These are phyloP conservation scores for Pemphigus obesinymphae DNA, from an alignment of 1,140 invertebrate genomes.

Conservation along the genomic window DNA sequence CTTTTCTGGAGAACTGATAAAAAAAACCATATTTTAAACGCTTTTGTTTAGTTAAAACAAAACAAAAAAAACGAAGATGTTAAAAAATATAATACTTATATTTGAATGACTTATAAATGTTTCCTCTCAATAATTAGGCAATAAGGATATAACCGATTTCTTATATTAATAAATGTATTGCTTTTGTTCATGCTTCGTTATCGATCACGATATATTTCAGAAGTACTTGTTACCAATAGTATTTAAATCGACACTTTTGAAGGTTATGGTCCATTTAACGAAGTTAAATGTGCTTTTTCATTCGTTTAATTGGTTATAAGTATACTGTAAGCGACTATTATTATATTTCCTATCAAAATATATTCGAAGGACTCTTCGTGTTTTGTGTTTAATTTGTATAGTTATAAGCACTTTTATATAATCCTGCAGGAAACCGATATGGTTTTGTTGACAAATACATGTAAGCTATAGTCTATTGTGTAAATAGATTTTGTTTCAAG, in stretches of 20 bases:
- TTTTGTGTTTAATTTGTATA: background rate
- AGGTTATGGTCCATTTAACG: background rate
- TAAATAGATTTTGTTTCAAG: conserved; percentile 11
- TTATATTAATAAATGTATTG: background rate
- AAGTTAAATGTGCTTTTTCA: background rate
- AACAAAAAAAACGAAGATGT: background rate
- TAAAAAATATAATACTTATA: too few species aligned
- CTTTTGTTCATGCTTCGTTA: background rate
- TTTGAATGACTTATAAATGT: background rate
- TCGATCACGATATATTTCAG: background rate
- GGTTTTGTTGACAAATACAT: background rate
- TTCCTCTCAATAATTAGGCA: background rate
- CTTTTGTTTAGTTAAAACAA: too few species aligned
- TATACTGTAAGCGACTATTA: too few species aligned
- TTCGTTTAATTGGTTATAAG: background rate
- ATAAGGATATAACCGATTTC: background rate
- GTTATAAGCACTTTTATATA: background rate
- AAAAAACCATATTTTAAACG: background rate
- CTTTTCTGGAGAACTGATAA: background rate
- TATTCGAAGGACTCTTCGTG: background rate
- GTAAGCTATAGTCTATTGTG: background rate
- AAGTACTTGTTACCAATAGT: too few species aligned
- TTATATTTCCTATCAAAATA: background rate
- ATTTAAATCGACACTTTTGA: background rate
- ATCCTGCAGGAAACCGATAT: background rate